Evolutionary conservation across 2,797 vertebrate genomes (phyloP).

Genomic region (Buceros bicornis): DNA sequence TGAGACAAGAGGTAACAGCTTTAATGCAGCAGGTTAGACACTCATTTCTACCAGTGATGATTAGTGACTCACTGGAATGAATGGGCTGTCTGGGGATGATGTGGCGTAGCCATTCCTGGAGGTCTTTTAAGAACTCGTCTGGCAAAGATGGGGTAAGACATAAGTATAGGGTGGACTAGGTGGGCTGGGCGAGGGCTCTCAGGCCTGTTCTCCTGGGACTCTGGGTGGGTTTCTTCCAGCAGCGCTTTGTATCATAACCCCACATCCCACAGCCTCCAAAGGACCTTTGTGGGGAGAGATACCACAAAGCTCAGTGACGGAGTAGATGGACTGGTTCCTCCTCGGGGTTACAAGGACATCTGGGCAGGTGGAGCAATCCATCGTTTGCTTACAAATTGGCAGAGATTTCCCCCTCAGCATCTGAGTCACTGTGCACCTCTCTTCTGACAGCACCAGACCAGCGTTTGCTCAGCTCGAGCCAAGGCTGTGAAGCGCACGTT

Average conservation of each 20-base stretch:
- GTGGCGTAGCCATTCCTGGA: conserved; percentile 54
- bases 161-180: conserved; percentile 60
- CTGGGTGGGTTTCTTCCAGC: conserved; percentile 41
- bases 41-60: not conserved
- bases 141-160: conserved; percentile 65
- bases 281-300: conserved; percentile 21
- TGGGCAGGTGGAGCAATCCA: conserved; percentile 41
- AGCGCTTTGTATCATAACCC: not conserved
- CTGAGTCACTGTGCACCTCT: conserved; percentile 18
- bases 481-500: not conserved
- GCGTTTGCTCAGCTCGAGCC: not conserved
- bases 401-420: not conserved
- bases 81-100: conserved; percentile 40
- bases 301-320: not conserved
- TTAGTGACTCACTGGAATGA: conserved; percentile 61
- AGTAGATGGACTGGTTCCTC: conserved; percentile 39
- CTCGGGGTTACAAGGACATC: not conserved
- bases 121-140: conserved; percentile 60
- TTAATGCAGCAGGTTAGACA: conserved; percentile 29
- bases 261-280: conserved; percentile 27
- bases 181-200: conserved; percentile 47
- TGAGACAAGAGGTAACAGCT: conserved; percentile 13
- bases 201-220: not conserved
- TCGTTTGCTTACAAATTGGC: conserved; percentile 48
- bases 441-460: not conserved